phyloP scores from a whole-genome alignment of 2,888 invertebrate species.

The Eupithecia exiguata region DNA sequence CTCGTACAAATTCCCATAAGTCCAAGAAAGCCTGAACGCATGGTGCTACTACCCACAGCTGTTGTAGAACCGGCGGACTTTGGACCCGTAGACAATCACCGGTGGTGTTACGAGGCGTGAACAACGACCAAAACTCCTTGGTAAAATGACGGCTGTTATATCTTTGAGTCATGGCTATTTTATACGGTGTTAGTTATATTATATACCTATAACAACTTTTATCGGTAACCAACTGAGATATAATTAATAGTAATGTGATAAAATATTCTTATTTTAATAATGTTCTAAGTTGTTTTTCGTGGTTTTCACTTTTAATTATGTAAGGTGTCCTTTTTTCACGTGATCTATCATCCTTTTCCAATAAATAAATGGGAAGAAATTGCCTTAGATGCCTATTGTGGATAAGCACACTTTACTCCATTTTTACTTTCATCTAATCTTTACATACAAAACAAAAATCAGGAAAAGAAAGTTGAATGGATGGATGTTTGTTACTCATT shows the following conservation, averaged over 20 bases:
- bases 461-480: neutral
- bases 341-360: neutral
- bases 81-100: slow-evolving; percentile 77
- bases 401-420: neutral
- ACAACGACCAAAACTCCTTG: slow-evolving; percentile 56
- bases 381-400: neutral
- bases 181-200: no score
- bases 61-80: slow-evolving; percentile 73
- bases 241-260: neutral
- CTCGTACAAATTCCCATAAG: neutral
- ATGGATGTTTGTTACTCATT: neutral
- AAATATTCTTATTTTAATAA: neutral
- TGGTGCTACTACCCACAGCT: slow-evolving; percentile 60
- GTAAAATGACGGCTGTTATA: slow-evolving; percentile 54
- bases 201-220: no score
- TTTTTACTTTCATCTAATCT: no score
- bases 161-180: slow-evolving; percentile 42
- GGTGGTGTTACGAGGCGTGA: slow-evolving; percentile 66
- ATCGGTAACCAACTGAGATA: neutral
- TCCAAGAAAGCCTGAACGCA: neutral
- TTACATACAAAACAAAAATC: neutral
- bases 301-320: neutral
- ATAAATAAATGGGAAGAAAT: neutral
- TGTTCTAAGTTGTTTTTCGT: neutral
- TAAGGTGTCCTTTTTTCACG: neutral